Evolutionary conservation across 2,888 invertebrate species (phyloP), one percentile per base, ranked within the genome.

Genomic region (Luperina testacea): DNA sequence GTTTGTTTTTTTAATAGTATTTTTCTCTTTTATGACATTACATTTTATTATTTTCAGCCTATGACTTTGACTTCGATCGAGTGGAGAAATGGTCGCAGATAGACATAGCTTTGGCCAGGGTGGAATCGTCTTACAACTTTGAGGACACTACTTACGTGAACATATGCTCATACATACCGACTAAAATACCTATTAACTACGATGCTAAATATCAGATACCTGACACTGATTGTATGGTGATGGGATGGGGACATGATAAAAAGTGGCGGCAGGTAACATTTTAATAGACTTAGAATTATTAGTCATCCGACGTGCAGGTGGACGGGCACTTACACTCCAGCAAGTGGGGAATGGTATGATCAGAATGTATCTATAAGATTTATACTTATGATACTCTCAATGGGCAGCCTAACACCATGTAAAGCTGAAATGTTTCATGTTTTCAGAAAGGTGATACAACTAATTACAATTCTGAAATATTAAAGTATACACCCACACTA

Each of bases 31-130:
- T 38, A n/a, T 70, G 17, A 9, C 9, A 53, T 17, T 1, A 17
- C 2, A 1, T 24, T 24, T 38, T 53, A 32, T 70, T n/a, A n/a
- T 70, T 70, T 80, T 24, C 61, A 80, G 80, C 81, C 7, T 80
- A 80, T 24, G 24, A 63, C 0, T 80, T 80, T 48, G 45, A 61
- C 15, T 80, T 38, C 17, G 61, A 81, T 48, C 8, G 0, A 38
- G 0, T 80, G 17, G 80, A 81, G 0, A 61, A 81, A 68, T 80
- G 80, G 80, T 1, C 80, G 27, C 32, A 27, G 4, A 81, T 80
- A 24, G 80, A 80, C 48, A 80, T 80, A 27, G 80, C 81, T 63
- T 61, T 80, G n/a, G 80, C 81, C 1, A 81, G 6, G 9, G 80
- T 81, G 45, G 80, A 80, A 45, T 68, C 68, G 5, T 5, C 80